A percentile compares a stretch with the other conserved stretches of the same genome.
Evolutionary conservation across 1,140 invertebrate genomes (phyloP).

Genomic region (Pogonognathellus flavescens): DNA sequence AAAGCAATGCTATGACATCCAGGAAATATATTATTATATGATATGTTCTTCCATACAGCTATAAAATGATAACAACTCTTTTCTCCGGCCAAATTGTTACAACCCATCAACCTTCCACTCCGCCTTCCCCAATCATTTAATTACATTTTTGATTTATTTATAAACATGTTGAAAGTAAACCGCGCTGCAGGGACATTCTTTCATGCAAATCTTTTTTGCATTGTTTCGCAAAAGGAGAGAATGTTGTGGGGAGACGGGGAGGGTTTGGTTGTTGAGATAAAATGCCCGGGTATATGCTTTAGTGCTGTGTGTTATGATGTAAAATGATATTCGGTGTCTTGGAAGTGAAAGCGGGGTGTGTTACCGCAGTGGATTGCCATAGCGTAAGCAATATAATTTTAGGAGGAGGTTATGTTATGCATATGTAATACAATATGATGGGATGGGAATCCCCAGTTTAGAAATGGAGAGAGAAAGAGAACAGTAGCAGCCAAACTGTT

Average conservation of each 20-base stretch:
- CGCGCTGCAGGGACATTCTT: not conserved
- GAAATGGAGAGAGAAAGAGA: conserved; percentile 23
- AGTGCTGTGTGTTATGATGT: conserved; percentile 26
- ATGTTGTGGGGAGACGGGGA: not conserved
- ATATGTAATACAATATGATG: conserved; percentile 50
- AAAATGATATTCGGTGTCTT: conserved; percentile 47
- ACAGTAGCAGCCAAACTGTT: conserved; percentile 46
- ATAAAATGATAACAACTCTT: not conserved
- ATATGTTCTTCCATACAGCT: conserved; percentile 9
- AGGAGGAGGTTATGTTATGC: conserved; percentile 44
- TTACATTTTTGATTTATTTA: not conserved
- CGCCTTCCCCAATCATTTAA: not conserved
- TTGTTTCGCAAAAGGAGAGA: not conserved
- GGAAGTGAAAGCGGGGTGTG: conserved; percentile 39
- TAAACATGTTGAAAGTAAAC: not conserved
- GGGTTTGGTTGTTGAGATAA: not conserved
- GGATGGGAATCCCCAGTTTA: conserved; percentile 11
- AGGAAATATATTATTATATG: conserved; percentile 36
- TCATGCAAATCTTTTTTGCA: not conserved
- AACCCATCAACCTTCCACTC: not conserved
- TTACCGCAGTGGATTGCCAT: conserved; percentile 44
- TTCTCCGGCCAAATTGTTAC: conserved; percentile 14
- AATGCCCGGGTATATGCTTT: not conserved
- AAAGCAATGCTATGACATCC: conserved; percentile 11
- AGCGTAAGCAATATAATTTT: conserved; percentile 36